Percentiles rank a stretch among this genome's conserved stretches.
Conservation (phyloP, 2,113 vertebrate genomes). For the Phainopepla nitens region DNA sequence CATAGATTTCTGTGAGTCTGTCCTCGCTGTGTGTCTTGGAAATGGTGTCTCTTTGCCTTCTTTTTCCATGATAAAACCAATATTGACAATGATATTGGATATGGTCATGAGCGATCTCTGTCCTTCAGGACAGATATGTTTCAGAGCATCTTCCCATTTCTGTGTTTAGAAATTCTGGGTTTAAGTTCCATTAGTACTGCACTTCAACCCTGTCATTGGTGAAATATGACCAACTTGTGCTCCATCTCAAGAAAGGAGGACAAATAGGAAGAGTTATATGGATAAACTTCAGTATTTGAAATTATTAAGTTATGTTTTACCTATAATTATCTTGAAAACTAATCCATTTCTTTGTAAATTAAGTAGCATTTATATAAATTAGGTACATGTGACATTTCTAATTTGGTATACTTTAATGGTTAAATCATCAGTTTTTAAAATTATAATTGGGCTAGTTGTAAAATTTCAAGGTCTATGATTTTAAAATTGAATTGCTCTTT, state of each 20-base stretch:
- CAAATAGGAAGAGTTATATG: neutral
- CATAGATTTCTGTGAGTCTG: neutral
- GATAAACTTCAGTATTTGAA: neutral
- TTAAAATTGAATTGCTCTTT: slow-evolving; percentile 54
- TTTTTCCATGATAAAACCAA: neutral
- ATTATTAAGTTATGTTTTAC: neutral
- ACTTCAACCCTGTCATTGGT: neutral
- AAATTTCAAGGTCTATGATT: slow-evolving; percentile 57
- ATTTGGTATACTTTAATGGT: slow-evolving; percentile 31
- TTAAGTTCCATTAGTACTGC: neutral
- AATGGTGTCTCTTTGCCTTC: neutral
- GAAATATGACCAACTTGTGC: neutral
- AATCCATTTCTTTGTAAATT: neutral
- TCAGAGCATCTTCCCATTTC: neutral
- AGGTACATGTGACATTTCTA: slow-evolving; percentile 9
- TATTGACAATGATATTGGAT: neutral
- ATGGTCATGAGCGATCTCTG: neutral
- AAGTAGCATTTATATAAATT: slow-evolving; percentile 40
- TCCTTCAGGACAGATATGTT: neutral
- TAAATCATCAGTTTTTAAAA: slow-evolving; percentile 42
- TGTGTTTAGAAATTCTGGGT: neutral
- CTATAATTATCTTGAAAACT: neutral
- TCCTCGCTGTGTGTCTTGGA: neutral
- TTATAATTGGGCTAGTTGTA: slow-evolving; percentile 41
- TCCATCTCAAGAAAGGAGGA: neutral